phyloP scores from a whole-genome alignment of 1,140 invertebrate species.

The Pomacea maculata region DNA sequence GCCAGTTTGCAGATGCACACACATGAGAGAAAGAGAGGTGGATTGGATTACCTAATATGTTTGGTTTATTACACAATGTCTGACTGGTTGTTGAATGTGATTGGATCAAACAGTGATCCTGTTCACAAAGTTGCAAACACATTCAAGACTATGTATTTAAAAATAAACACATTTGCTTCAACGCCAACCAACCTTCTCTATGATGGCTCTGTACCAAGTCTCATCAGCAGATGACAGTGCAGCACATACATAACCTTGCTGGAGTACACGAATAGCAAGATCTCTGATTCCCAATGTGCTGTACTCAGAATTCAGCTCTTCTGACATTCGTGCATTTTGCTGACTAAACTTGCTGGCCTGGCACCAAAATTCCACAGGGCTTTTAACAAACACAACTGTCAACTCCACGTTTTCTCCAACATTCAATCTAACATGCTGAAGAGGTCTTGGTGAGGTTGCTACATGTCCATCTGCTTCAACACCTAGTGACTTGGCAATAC shows the following conservation, averaged over 20 bases:
- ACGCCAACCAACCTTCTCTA: slow-evolving; percentile 73
- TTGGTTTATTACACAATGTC: too few species aligned
- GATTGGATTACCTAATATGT: too few species aligned
- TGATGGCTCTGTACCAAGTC: slow-evolving; percentile 81
- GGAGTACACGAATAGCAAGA: slow-evolving; percentile 24
- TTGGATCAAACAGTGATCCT: too few species aligned
- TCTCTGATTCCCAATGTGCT: slow-evolving; percentile 25
- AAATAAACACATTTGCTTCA: slow-evolving; percentile 68
- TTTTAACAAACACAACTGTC: slow-evolving; percentile 42
- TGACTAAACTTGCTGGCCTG: slow-evolving; percentile 54
- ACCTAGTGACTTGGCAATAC: background rate
- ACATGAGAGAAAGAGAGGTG: too few species aligned
- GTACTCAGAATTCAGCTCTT: slow-evolving; percentile 48
- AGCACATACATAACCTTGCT: slow-evolving; percentile 57
- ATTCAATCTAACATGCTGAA: slow-evolving; percentile 12
- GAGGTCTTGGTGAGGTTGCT: background rate
- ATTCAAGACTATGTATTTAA: background rate
- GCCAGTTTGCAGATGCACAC: too few species aligned
- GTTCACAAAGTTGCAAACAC: too few species aligned
- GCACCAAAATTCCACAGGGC: slow-evolving; percentile 64
- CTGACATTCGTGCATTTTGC: slow-evolving; percentile 65
- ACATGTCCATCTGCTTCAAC: background rate
- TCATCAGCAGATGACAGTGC: slow-evolving; percentile 79
- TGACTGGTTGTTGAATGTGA: too few species aligned
- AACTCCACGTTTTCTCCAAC: slow-evolving; percentile 35